Evolutionary conservation across 2,888 invertebrate genomes (phyloP).

Genomic region (Drosophila vallismaia): DNA sequence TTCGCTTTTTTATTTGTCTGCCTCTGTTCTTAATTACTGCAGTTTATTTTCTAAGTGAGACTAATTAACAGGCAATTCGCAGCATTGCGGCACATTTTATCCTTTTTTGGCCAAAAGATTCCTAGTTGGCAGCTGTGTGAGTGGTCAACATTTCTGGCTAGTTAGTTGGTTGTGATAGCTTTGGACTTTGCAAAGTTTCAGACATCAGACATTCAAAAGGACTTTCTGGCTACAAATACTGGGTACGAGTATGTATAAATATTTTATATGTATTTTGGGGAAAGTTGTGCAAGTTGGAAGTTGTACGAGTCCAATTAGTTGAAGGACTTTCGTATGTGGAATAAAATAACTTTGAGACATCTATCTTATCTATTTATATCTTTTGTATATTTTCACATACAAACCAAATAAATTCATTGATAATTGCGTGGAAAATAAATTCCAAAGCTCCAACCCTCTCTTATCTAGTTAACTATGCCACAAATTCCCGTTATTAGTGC

Average conservation of each 20-base stretch:
- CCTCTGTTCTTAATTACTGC: slow-evolving; percentile 82
- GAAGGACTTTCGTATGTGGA: background rate
- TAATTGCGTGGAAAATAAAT: background rate
- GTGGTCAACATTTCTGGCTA: slow-evolving; percentile 66
- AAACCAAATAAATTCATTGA: background rate
- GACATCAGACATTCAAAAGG: slow-evolving; percentile 31
- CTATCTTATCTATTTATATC: no score
- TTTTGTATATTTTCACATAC: no score
- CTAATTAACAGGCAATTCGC: slow-evolving; percentile 83
- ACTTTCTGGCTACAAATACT: slow-evolving; percentile 23
- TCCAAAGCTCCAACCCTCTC: background rate
- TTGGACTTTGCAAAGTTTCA: slow-evolving; percentile 27
- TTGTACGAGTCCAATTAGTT: slow-evolving; percentile 30
- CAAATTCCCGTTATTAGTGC: slow-evolving; percentile 75
- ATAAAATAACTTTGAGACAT: background rate
- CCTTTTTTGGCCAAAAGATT: slow-evolving; percentile 9
- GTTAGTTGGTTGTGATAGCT: slow-evolving; percentile 61
- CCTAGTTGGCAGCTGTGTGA: slow-evolving; percentile 32
- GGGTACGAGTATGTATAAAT: background rate
- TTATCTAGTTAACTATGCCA: slow-evolving; percentile 49
- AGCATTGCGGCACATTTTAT: slow-evolving; percentile 67
- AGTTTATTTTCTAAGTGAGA: slow-evolving; percentile 84
- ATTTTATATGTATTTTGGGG: background rate
- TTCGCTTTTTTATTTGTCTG: slow-evolving; percentile 48
- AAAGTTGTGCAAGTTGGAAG: slow-evolving; percentile 10